These are phyloP conservation scores for Melitaea athalia DNA, from an alignment of 2,888 invertebrate genomes.

Conservation along the genomic window DNA sequence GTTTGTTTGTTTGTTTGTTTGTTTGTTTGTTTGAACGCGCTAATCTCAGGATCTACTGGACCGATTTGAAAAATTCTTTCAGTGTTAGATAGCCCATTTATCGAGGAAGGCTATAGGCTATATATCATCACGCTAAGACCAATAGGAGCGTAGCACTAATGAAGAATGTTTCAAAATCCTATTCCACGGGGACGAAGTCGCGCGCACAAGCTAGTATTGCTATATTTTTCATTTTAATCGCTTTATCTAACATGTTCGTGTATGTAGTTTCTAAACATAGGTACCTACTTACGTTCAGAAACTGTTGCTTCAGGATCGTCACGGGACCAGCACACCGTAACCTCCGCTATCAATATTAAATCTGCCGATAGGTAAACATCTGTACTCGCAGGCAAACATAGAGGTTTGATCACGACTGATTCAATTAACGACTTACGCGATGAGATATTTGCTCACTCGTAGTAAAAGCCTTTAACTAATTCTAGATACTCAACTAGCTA, in stretches of 20 bases:
- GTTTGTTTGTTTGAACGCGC: too few species aligned
- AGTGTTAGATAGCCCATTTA: too few species aligned
- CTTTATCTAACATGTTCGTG: neutral
- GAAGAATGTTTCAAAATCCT: too few species aligned
- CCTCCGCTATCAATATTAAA: slow-evolving; percentile 70
- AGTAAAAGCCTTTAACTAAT: slow-evolving; percentile 30
- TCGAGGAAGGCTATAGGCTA: too few species aligned
- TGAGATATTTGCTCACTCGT: slow-evolving; percentile 29
- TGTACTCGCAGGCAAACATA: slow-evolving; percentile 56
- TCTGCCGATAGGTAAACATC: slow-evolving; percentile 57
- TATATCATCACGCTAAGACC: too few species aligned
- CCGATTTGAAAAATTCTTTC: too few species aligned
- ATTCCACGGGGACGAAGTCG: too few species aligned
- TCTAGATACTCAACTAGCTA: slow-evolving; percentile 31
- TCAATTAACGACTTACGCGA: slow-evolving; percentile 55
- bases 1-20: too few species aligned
- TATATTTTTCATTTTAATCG: slow-evolving; percentile 1
- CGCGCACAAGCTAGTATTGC: too few species aligned
- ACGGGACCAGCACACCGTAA: slow-evolving; percentile 45
- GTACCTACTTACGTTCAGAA: slow-evolving; percentile 25
- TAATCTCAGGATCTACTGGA: too few species aligned
- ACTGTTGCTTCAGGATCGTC: slow-evolving; percentile 46
- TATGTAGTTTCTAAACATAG: slow-evolving; percentile 4
- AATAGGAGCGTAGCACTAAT: too few species aligned
- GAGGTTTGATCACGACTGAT: slow-evolving; percentile 59